Evolutionary conservation across 2,888 invertebrate species (phyloP).

Genomic region (Agrochola lychnidis): DNA sequence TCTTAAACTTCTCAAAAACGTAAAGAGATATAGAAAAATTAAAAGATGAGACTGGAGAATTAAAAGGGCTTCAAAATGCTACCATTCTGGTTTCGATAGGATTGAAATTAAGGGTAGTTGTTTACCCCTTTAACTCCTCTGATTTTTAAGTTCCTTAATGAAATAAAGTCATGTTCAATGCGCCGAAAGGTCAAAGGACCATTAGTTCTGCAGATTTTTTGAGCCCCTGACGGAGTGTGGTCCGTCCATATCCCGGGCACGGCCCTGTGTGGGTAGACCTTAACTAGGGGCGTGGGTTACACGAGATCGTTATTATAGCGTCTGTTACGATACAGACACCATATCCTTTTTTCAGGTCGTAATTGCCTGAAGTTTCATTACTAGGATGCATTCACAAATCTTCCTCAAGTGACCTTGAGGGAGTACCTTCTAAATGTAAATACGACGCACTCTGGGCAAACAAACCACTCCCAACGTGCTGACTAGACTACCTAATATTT

Average conservation of each 20-base stretch:
- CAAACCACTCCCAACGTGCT: not conserved
- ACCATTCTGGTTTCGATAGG: too few relatives aligned
- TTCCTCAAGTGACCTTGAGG: not conserved
- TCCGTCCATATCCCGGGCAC: not conserved
- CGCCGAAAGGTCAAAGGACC: too few relatives aligned
- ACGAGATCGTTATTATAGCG: conserved; percentile 19
- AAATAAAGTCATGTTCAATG: too few relatives aligned
- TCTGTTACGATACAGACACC: not conserved
- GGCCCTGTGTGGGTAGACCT: not conserved
- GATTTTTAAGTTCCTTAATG: too few relatives aligned
- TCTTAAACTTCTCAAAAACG: too few relatives aligned
- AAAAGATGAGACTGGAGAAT: too few relatives aligned
- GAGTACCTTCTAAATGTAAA: not conserved
- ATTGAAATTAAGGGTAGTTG: too few relatives aligned
- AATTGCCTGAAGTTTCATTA: not conserved
- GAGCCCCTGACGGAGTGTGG: not conserved
- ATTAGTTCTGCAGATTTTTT: too few relatives aligned
- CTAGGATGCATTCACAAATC: not conserved
- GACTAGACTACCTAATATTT: not conserved
- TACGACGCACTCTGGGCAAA: not conserved
- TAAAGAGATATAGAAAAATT: too few relatives aligned
- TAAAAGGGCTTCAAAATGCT: too few relatives aligned
- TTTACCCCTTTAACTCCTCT: too few relatives aligned
- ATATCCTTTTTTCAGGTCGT: not conserved
- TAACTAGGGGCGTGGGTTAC: conserved; percentile 7